These are phyloP conservation scores for Imbricaverruca yamaguchii DNA, from an alignment of 2,888 invertebrate genomes.

Conservation along the genomic window DNA sequence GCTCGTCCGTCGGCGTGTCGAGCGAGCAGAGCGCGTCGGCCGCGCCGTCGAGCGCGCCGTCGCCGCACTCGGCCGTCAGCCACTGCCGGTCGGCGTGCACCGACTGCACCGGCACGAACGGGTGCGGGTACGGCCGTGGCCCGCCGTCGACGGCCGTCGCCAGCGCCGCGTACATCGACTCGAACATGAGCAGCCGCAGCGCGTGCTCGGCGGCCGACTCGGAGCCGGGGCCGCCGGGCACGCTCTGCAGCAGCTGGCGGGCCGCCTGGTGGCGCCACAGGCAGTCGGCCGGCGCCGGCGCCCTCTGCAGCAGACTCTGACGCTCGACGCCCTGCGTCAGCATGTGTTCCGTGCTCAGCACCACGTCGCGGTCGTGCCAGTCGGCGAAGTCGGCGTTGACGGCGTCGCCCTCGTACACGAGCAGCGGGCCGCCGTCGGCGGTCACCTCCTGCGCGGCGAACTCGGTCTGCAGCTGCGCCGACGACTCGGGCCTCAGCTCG, in stretches of 20 bases:
- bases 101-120: slow-evolving; percentile 16
- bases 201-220: neutral
- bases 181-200: neutral
- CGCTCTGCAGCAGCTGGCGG: neutral
- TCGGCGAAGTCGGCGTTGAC: neutral
- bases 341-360: slow-evolving; percentile 15
- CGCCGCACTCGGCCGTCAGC: neutral
- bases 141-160: neutral
- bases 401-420: slow-evolving; percentile 11
- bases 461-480: neutral
- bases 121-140: slow-evolving; percentile 13
- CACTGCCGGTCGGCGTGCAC: neutral
- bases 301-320: neutral
- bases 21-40: neutral
- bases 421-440: neutral
- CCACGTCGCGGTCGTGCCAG: neutral
- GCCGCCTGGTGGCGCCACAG: neutral
- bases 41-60: neutral
- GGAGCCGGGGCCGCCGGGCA: neutral
- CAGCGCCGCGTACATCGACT: slow-evolving; percentile 17
- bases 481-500: neutral
- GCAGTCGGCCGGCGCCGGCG: neutral
- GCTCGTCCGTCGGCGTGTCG: neutral
- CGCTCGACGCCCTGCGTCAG: slow-evolving; percentile 8
- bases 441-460: neutral